Conservation (phyloP, 2,113 vertebrate species). For the Chiloscyllium plagiosum region DNA sequence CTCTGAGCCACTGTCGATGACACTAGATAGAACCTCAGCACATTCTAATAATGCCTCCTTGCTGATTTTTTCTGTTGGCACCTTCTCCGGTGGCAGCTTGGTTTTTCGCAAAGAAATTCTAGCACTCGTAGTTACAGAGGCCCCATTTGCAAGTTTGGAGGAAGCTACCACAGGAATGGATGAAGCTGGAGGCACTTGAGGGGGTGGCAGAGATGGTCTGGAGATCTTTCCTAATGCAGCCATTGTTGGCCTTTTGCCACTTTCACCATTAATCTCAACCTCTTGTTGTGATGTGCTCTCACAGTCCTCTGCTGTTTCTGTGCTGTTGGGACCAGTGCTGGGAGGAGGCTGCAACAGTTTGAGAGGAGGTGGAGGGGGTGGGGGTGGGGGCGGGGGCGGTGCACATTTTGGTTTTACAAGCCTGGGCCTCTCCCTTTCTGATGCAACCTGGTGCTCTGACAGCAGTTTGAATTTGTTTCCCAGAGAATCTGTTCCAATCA, state of each 20-base stretch:
- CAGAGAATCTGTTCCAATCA: constrained; percentile 95
- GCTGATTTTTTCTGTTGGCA: constrained; percentile 78
- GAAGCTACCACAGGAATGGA: constrained; percentile 53
- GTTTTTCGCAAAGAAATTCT: constrained; percentile 81
- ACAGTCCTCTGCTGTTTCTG: constrained; percentile 58
- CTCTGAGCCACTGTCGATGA: constrained; percentile 64
- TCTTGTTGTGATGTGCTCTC: constrained; percentile 43
- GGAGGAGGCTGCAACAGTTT: constrained; percentile 71
- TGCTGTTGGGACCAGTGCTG: constrained; percentile 53
- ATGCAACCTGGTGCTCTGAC: constrained; percentile 76
- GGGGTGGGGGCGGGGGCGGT: constrained; percentile 64
- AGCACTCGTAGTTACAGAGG: constrained; percentile 54
- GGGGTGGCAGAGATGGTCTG: constrained; percentile 76
- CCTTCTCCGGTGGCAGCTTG: constrained; percentile 73
- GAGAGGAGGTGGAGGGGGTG: constrained; percentile 80
- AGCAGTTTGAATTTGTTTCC: constrained; percentile 97
- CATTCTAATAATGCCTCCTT: constrained; percentile 88
- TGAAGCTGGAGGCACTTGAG: constrained; percentile 80
- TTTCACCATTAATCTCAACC: constrained; percentile 62
- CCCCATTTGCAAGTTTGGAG: constrained; percentile 81
- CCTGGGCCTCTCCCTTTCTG: constrained; percentile 82
- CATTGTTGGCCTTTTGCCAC: constrained; percentile 63
- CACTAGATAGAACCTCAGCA: constrained; percentile 77
- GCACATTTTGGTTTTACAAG: constrained; percentile 96
- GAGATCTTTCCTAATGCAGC: constrained; percentile 59